phyloP scores from a whole-genome alignment of 2,113 vertebrate species.

The Takifugu bimaculatus region DNA sequence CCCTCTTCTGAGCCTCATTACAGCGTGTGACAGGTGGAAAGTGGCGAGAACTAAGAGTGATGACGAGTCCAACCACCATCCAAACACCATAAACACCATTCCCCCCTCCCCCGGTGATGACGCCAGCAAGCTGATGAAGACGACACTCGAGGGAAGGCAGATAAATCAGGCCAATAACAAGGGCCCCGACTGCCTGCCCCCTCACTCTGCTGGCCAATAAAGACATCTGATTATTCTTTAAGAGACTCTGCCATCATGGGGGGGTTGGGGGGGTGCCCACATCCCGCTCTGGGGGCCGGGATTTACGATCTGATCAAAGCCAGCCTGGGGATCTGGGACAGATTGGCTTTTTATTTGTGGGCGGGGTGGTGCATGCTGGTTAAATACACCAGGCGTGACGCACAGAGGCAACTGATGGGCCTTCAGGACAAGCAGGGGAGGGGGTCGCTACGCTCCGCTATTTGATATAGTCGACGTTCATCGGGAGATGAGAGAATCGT shows the following conservation, averaged over 20 bases:
- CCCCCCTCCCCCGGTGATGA: conserved; percentile 28
- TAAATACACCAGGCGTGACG: conserved; percentile 36
- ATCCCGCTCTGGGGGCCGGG: conserved; percentile 20
- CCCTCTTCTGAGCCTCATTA: conserved; percentile 46
- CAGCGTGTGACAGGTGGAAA: conserved; percentile 40
- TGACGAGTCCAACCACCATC: conserved; percentile 1
- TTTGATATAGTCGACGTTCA: too few relatives aligned
- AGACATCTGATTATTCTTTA: conserved; percentile 66
- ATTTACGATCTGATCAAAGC: conserved; percentile 72
- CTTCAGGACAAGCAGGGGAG: not conserved
- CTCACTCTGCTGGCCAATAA: conserved; percentile 54
- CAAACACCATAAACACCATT: conserved; percentile 16
- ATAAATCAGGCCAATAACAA: conserved; percentile 71
- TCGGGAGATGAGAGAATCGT: too few relatives aligned
- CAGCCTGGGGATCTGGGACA: conserved; percentile 56
- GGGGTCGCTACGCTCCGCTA: too few relatives aligned
- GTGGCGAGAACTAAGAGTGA: conserved; percentile 10
- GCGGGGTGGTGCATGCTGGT: conserved; percentile 7
- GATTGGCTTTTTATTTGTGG: conserved; percentile 42
- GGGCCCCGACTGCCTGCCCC: conserved; percentile 41
- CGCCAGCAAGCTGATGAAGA: conserved; percentile 42
- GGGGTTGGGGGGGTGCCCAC: conserved; percentile 13
- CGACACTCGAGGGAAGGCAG: conserved; percentile 59
- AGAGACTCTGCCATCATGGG: conserved; percentile 52
- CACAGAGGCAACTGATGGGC: conserved; percentile 9